These are phyloP conservation scores for Brachymystax lenok DNA, from an alignment of 2,797 vertebrate species.

Conservation along the genomic window DNA sequence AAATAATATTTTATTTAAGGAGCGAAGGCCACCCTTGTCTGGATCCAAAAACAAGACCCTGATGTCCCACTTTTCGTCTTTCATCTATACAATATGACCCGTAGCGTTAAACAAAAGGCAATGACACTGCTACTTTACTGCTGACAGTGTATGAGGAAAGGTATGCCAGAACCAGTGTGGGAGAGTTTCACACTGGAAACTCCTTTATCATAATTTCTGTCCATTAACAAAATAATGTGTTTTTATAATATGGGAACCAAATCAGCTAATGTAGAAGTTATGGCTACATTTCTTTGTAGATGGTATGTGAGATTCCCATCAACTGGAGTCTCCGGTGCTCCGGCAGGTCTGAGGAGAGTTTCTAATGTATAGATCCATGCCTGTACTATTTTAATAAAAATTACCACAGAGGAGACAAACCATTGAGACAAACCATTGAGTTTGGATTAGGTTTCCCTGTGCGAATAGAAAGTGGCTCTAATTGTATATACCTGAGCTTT, in stretches of 20 bases:
- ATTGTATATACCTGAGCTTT: constrained; percentile 71
- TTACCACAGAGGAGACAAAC: constrained; percentile 55
- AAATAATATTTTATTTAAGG: constrained; percentile 40
- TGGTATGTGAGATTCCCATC: constrained; percentile 52
- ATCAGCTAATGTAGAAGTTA: constrained; percentile 43
- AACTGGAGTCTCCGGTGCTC: constrained; percentile 45
- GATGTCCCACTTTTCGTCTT: constrained; percentile 38
- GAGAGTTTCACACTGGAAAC: constrained; percentile 3
- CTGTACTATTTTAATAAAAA: constrained; percentile 64
- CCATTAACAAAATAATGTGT: constrained; percentile 23
- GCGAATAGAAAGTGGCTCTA: constrained; percentile 66
- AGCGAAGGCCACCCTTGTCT: constrained; percentile 27
- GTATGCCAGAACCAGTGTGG: neutral
- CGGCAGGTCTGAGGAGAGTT: constrained; percentile 40
- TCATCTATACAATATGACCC: constrained; percentile 27
- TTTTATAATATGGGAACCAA: constrained; percentile 33
- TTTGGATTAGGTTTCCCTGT: constrained; percentile 64
- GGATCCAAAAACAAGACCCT: constrained; percentile 34
- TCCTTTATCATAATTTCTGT: constrained; percentile 18
- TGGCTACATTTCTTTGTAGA: constrained; percentile 58
- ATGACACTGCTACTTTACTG: neutral
- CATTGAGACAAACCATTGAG: constrained; percentile 51
- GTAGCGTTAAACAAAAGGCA: neutral
- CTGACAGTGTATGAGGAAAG: neutral
- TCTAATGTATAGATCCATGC: constrained; percentile 41